Base-by-base conservation (phyloP, 2,113 vertebrate genomes). In the Chaetops frenatus region DNA sequence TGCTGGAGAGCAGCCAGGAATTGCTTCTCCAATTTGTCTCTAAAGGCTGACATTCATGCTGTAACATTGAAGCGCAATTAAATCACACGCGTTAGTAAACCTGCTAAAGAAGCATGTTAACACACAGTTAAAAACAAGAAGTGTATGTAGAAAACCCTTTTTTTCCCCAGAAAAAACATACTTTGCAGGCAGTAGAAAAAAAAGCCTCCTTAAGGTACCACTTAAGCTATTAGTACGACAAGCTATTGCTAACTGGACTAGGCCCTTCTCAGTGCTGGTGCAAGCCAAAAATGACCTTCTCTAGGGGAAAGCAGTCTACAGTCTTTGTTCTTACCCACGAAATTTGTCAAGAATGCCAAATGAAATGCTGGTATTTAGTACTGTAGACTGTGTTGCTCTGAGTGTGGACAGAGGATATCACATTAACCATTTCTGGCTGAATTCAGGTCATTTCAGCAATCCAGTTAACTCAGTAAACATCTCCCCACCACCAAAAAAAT, bases 61-160 rank as follows among this genome's bases (percentile, higher is more conserved):
- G 47, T 38, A 88, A 70, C 0, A 0, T 0, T n/a, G 48, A 80
- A 83, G 47, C 2, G 2, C 36, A 82, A 29, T 61, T 73, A 61
- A 91, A 57, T 65, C 29, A 60, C 18, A 82, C 61, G 27, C 2
- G 1, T 29, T 53, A 31, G 31, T 64, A 61, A 48, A 21, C 10
- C 12, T 76, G 47, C 44, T 53, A 69, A 58, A 74, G 56, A 74
- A 81, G 29, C 15, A 53, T 8, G 13, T 44, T 50, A 54, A 47
- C 8, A 66, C 5, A 27, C 3, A 29, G 28, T 72, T 67, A 22
- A 31, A 65, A 36, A 20, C 28, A 44, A 31, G n/a, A 64, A 51
- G 47, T 2, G 0, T 11, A 29, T 22, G 10, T 17, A 60, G 31
- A 77, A 80, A 82, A 5, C 0, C 2, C 4, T 2, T 67, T 71